These are phyloP conservation scores for Ciconia stormi DNA, from an alignment of 2,113 vertebrate species.

Conservation along the genomic window DNA sequence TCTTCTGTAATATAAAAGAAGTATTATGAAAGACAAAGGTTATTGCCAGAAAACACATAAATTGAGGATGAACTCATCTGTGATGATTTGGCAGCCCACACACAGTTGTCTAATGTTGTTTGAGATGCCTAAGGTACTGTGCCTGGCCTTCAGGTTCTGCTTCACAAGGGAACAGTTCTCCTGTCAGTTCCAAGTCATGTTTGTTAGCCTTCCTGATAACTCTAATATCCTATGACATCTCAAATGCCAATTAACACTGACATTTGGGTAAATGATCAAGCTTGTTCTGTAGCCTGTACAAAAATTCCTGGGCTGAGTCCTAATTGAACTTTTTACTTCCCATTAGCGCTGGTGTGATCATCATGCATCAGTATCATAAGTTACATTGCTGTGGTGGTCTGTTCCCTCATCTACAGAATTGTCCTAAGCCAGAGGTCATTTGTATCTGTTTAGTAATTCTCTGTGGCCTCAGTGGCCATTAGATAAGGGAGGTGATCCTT, in stretches of 20 bases:
- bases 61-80: neutral
- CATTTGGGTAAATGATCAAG: neutral
- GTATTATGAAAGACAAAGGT: neutral
- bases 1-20: neutral
- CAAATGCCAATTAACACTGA: neutral
- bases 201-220: neutral
- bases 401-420: neutral
- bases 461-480: neutral
- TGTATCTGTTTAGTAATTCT: neutral
- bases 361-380: too few species aligned
- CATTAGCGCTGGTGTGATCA: neutral
- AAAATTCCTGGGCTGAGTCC: neutral
- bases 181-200: neutral
- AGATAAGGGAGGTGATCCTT: neutral
- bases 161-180: neutral
- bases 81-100: neutral
- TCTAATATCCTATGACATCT: neutral
- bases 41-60: neutral
- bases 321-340: neutral
- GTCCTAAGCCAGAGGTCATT: neutral
- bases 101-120: neutral
- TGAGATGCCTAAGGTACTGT: neutral
- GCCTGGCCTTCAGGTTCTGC: neutral
- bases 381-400: neutral
- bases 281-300: neutral